These are phyloP conservation scores for Erynnis tages DNA, from an alignment of 2,888 invertebrate species.

Conservation along the genomic window DNA sequence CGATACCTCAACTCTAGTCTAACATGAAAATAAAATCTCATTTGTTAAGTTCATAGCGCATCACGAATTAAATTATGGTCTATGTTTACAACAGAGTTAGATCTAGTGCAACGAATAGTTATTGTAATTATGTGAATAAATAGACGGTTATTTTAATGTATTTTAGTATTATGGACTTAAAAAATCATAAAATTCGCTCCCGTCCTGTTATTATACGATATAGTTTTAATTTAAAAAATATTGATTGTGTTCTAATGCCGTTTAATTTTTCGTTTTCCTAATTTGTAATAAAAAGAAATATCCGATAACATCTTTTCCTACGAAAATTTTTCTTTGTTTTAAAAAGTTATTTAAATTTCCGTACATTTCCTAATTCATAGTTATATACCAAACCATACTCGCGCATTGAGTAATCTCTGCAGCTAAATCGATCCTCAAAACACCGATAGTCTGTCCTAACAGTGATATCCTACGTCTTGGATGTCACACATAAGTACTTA, in stretches of 20 bases:
- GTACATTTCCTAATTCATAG: too few species aligned
- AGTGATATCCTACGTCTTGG: too few species aligned
- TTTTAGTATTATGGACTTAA: not conserved
- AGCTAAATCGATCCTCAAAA: too few species aligned
- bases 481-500: too few species aligned
- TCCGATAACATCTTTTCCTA: too few species aligned
- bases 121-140: slow-evolving; percentile 49
- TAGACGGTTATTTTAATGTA: slow-evolving; percentile 14
- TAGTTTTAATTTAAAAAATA: slow-evolving; percentile 25
- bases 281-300: too few species aligned
- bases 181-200: slow-evolving; percentile 56
- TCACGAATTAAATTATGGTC: slow-evolving; percentile 27
- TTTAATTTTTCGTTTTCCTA: not conserved
- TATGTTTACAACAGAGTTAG: slow-evolving; percentile 28
- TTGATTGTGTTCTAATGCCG: not conserved
- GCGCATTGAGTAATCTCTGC: too few species aligned
- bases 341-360: too few species aligned
- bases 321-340: too few species aligned
- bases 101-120: slow-evolving; percentile 60
- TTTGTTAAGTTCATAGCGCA: slow-evolving; percentile 19
- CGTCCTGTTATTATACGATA: slow-evolving; percentile 74
- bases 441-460: too few species aligned
- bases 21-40: slow-evolving; percentile 29
- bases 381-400: too few species aligned
- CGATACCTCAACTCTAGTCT: slow-evolving; percentile 31